Evolutionary conservation across 2,113 vertebrate species (phyloP), one percentile per base, ranked within the genome.

Genomic region (Menura novaehollandiae): DNA sequence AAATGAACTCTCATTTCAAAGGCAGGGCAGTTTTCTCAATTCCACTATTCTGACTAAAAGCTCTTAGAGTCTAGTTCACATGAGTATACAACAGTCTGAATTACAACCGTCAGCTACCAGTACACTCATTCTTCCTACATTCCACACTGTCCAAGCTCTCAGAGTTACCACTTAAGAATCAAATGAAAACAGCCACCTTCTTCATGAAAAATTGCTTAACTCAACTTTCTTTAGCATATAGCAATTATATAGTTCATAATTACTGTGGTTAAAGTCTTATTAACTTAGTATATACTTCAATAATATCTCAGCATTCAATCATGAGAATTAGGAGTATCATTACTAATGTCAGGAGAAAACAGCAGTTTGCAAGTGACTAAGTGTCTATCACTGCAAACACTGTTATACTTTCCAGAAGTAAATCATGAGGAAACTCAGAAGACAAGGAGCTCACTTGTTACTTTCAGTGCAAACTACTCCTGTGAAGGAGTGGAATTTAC

Each of bases 51-150:
- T 44, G 26, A 47, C 15, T 19, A 43, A 28, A 78, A 85, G 32
- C 28, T 86, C 27, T 59, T 58, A n/a, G 8, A 52, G 41, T n/a
- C 49, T 39, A 21, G 22, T 37, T 69, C 41, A 73, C 35, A 47
- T 11, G 9, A 81, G 9, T 26, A n/a, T n/a, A 49, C 1, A 1
- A 35, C 0, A 2, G 56, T 18, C 56, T 53, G 28, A 83, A 59
- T 46, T 86, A 46, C 16, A 60, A 28, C 13, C 1, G 0, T 56
- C 76, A 63, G 32, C 32, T 68, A 20, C 55, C 32, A 49, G 32
- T n/a, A 39, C 9, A 49, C 14, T 62, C 47, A n/a, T 32, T 68
- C 56, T 58, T 52, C 30, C 32, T 68, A 75, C 18, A 39, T 22
- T 44, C 13, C 51, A 35, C 33, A 74, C 26, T 46, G 33, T 30